These are phyloP conservation scores for Melanophora roralis DNA, from an alignment of 2,888 invertebrate genomes.

Conservation along the genomic window DNA sequence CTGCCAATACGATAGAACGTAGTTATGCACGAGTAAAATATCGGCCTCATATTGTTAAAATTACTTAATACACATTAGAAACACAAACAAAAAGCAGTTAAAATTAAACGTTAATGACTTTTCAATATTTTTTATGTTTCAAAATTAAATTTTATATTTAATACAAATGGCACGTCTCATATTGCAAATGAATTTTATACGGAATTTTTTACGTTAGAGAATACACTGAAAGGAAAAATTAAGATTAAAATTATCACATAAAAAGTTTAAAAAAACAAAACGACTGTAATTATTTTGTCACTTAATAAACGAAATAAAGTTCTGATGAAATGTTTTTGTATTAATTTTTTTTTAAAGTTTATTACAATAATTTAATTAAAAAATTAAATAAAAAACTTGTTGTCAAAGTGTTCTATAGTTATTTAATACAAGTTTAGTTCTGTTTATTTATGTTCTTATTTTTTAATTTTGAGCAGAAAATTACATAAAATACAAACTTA, in stretches of 20 bases:
- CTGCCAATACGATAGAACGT: not conserved
- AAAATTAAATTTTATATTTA: not conserved
- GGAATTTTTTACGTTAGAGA: not conserved
- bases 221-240: not conserved
- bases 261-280: too few relatives aligned
- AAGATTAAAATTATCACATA: not conserved
- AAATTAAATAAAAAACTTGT: too few relatives aligned
- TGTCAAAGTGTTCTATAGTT: too few relatives aligned
- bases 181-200: constrained; percentile 15
- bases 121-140: constrained; percentile 13
- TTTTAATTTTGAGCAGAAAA: too few relatives aligned
- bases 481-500: too few relatives aligned
- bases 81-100: not conserved
- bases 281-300: too few relatives aligned
- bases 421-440: too few relatives aligned
- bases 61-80: not conserved
- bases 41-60: not conserved
- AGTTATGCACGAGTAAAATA: not conserved
- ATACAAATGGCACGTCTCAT: constrained; percentile 21
- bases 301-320: too few relatives aligned
- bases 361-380: too few relatives aligned
- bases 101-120: constrained; percentile 2
- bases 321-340: too few relatives aligned
- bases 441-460: too few relatives aligned
- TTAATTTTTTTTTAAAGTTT: too few relatives aligned